Base-by-base conservation (phyloP, 2,888 invertebrate species). In the Marasmarcha lunaedactyla region DNA sequence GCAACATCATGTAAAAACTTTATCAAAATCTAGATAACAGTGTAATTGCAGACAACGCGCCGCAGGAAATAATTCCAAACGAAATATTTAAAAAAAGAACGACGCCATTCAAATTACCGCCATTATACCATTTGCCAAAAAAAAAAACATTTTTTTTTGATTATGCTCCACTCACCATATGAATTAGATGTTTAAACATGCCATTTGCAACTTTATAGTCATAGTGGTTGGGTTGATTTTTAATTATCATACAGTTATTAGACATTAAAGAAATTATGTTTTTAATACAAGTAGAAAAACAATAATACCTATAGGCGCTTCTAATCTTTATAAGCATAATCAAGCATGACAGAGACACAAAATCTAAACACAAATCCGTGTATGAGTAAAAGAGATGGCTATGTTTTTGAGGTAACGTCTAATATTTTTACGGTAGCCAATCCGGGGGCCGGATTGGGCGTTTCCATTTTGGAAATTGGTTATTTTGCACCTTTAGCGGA, bases 21-120 rank as follows among this genome's bases (percentile, higher is more conserved):
- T 77, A 79, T 81, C 79, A 58, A 61, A 64, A 81, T 81, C 81
- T 66, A 61, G 78, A 81, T 79, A 81, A 63, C 59, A 49, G 47
- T 48, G 55, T 78, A 79, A 81, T 79, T 81, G 70, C 69, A 58
- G 68, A 65, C 71, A 66, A 60, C 67, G 53, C 20, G 57, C 59
- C 59, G 55, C 54, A 59, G 59, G 63, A 60, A 72, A 72, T 63
- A 59, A 66, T 69, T 67, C 66, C 59, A 58, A 62, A 65, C 20
- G 20, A 20, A 20, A 20, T 20, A 59, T 55, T 54, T 51, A 63
- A 69, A 64, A 56, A 63, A 58, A 63, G 68, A 69, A 43, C 45
- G 42, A 63, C 64, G 68, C 74, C 76, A 77, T 76, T 65, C 61
- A 52, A 60, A 50, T 51, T 46, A 55, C 53, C 61, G 63, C 68